phyloP scores from a whole-genome alignment of 2,113 vertebrate genomes.

The Nasalis larvatus region DNA sequence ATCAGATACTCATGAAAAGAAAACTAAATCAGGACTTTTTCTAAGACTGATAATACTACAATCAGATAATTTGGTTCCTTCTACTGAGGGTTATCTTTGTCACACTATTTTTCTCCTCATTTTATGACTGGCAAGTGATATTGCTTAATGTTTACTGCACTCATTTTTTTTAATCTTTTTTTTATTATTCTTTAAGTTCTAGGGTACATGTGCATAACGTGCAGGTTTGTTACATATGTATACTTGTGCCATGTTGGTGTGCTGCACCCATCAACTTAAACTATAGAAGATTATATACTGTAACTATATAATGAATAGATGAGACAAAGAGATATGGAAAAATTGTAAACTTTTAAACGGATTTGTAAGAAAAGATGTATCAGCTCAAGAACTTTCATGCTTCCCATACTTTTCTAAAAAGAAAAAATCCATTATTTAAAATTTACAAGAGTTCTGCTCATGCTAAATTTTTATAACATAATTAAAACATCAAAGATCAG shows the following conservation, averaged over 20 bases:
- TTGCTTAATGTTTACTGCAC: background rate
- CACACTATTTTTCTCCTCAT: background rate
- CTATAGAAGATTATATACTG: background rate
- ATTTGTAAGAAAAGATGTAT: background rate
- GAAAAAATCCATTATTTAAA: background rate
- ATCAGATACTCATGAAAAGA: background rate
- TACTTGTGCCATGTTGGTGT: too few species aligned
- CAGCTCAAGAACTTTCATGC: background rate
- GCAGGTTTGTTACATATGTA: too few species aligned
- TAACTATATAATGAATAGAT: background rate
- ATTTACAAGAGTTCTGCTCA: background rate
- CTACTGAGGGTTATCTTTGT: background rate
- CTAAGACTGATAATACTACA: background rate
- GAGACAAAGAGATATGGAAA: background rate
- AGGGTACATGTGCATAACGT: too few species aligned
- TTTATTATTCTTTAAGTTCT: too few species aligned
- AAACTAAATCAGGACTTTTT: background rate
- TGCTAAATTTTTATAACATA: background rate
- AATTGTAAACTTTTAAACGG: background rate
- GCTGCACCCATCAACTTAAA: too few species aligned
- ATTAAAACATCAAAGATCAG: slow-evolving; percentile 65
- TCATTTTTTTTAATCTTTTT: background rate
- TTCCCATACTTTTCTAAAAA: background rate
- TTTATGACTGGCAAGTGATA: background rate
- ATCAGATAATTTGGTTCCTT: background rate